Conservation (phyloP, 2,113 vertebrate genomes). For the Sitta europaea region DNA sequence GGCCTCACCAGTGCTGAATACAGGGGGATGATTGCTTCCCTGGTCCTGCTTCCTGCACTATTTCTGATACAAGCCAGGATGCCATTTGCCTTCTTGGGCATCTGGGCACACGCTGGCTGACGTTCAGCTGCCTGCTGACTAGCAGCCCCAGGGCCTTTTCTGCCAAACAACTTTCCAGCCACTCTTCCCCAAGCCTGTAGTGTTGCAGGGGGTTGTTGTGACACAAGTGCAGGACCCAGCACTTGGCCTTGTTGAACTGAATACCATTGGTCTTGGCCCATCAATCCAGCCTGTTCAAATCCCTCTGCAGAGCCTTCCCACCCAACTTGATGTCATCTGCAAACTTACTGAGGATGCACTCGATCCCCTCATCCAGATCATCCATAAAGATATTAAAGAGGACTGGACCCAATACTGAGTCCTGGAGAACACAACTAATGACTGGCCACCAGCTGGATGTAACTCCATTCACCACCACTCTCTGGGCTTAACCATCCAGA, state of each 20-base stretch:
- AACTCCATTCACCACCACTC: neutral
- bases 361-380: neutral
- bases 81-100: neutral
- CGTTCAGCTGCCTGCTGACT: neutral
- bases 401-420: neutral
- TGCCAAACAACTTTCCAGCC: neutral
- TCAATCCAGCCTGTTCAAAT: neutral
- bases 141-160: neutral
- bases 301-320: neutral
- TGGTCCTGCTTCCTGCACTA: neutral
- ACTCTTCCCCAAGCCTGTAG: neutral
- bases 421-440: neutral
- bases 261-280: neutral
- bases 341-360: neutral
- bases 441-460: neutral
- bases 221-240: neutral
- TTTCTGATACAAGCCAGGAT: neutral
- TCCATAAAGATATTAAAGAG: neutral
- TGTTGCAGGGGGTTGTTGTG: neutral
- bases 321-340: neutral
- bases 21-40: neutral
- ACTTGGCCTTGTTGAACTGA: neutral
- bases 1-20: neutral
- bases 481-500: neutral
- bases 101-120: neutral